Evolutionary conservation across 2,888 invertebrate genomes (phyloP).

Genomic region (Orchesellides sinensis): DNA sequence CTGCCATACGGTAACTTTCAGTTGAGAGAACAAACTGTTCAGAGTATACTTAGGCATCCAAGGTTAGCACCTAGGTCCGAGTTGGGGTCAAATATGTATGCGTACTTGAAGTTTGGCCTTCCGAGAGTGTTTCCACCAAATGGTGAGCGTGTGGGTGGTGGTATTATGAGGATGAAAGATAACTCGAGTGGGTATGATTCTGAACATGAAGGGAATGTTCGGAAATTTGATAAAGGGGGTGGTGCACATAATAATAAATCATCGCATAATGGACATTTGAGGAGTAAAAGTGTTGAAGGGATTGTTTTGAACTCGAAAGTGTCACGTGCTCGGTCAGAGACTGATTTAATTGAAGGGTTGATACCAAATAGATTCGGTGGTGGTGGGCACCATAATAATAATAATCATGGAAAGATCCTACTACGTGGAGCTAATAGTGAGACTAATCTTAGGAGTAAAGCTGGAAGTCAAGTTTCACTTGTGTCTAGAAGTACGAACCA

Average conservation of each 20-base stretch:
- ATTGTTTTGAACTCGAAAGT: slow-evolving; percentile 37
- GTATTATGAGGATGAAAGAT: slow-evolving; percentile 79
- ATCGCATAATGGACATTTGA: slow-evolving; percentile 58
- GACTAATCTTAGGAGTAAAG: slow-evolving; percentile 86
- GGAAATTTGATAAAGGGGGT: slow-evolving; percentile 26
- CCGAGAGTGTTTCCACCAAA: slow-evolving; percentile 94
- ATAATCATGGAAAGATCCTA: slow-evolving; percentile 44
- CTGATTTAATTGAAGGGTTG: slow-evolving; percentile 74
- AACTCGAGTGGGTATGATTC: slow-evolving; percentile 87
- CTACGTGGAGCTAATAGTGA: slow-evolving; percentile 81
- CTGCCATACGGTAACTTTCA: slow-evolving; percentile 96
- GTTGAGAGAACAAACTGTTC: slow-evolving; percentile 93
- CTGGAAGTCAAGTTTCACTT: slow-evolving; percentile 80
- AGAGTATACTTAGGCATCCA: slow-evolving; percentile 92
- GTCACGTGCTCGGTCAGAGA: slow-evolving; percentile 74
- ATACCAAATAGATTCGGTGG: slow-evolving; percentile 71
- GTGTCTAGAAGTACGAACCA: slow-evolving; percentile 64
- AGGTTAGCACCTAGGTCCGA: slow-evolving; percentile 82
- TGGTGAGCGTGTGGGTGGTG: slow-evolving; percentile 84
- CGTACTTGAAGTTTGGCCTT: slow-evolving; percentile 94
- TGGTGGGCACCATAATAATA: no score
- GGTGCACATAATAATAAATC: slow-evolving; percentile 19
- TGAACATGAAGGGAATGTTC: slow-evolving; percentile 69
- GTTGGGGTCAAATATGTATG: slow-evolving; percentile 93
- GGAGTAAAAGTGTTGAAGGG: slow-evolving; percentile 63